A percentile compares a stretch with the other conserved stretches of the same genome.
phyloP scores from a whole-genome alignment of 2,888 invertebrate species.

The Microctonus aethiopoides region DNA sequence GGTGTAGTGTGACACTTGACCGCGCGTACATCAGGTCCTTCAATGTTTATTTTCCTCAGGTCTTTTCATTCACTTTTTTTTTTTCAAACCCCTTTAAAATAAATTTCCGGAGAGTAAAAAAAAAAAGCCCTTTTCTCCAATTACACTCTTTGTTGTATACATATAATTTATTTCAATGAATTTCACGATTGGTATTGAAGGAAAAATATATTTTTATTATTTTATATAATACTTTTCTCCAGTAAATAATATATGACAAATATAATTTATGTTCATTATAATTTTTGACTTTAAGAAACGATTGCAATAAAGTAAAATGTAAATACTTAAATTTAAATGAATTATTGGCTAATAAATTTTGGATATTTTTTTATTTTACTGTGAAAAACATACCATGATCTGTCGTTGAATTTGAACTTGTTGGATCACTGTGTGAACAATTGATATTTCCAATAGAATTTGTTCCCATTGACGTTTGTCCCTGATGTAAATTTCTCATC shows the following conservation, averaged over 20 bases:
- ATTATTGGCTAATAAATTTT: not conserved
- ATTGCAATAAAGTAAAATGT: no score
- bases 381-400: constrained; percentile 57
- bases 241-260: no score
- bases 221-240: no score
- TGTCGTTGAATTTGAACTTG: constrained; percentile 55
- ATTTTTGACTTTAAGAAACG: no score
- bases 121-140: not conserved
- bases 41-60: constrained; percentile 7
- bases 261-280: no score
- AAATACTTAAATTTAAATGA: not conserved
- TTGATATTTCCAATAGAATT: constrained; percentile 53
- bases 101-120: not conserved
- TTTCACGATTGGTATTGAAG: no score
- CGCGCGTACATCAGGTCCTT: constrained; percentile 33
- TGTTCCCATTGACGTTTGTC: constrained; percentile 50
- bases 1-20: constrained; percentile 28
- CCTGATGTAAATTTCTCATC: constrained; percentile 51
- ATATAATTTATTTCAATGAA: no score
- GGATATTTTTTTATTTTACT: not conserved
- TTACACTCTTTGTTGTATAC: no score
- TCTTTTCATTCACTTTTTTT: not conserved
- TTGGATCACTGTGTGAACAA: constrained; percentile 51
- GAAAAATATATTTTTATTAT: no score
- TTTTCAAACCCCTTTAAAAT: no score